phyloP scores from a whole-genome alignment of 2,797 vertebrate genomes.

The Eulemur mongoz region DNA sequence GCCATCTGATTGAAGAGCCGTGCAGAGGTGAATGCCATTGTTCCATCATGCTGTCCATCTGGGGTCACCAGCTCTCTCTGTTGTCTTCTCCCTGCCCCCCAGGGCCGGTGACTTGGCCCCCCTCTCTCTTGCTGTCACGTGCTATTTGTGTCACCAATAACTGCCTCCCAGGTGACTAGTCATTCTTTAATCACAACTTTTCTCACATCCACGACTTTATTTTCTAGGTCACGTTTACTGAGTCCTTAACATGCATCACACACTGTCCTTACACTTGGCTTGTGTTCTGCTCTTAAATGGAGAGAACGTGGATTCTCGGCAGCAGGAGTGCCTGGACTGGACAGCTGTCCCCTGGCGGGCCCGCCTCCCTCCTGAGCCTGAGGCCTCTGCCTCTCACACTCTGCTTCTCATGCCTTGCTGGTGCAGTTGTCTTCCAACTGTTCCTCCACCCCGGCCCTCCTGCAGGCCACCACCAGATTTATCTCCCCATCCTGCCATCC shows the following conservation, averaged over 20 bases:
- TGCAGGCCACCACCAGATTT: neutral
- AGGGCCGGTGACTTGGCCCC: neutral
- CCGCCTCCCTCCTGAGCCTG: neutral
- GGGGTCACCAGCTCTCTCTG: neutral
- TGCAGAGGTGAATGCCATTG: accelerated
- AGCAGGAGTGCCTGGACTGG: neutral
- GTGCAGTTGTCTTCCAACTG: slow-evolving; percentile 35
- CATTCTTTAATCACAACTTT: neutral
- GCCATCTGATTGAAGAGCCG: neutral
- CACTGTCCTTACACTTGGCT: neutral
- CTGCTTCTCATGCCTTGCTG: neutral
- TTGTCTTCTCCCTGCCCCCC: neutral
- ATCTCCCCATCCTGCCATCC: neutral
- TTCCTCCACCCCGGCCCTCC: neutral
- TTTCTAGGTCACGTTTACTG: neutral
- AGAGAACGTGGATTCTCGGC: neutral
- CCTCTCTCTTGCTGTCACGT: neutral
- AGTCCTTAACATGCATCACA: neutral
- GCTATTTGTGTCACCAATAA: neutral
- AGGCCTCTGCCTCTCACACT: neutral
- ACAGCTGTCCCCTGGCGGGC: neutral
- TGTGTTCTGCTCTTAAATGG: neutral
- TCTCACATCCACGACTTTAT: neutral
- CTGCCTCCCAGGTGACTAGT: neutral
- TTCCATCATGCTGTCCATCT: neutral